Conservation (phyloP, 2,797 vertebrate genomes). For the Smutsia gigantea region DNA sequence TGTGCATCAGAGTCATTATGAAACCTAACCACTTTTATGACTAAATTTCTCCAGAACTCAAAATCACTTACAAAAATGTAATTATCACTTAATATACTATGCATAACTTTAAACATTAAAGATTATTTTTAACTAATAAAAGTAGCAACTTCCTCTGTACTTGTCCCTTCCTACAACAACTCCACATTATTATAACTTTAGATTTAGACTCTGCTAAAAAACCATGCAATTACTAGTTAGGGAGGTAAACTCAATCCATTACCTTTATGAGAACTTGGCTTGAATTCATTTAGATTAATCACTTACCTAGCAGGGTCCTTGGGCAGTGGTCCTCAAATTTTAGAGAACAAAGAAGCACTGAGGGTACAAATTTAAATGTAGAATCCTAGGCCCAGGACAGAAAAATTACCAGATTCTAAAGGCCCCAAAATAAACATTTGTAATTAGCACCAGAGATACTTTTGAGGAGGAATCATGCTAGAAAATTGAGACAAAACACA, state of each 20-base stretch:
- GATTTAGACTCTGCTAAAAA: background rate
- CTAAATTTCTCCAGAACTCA: conserved; percentile 25
- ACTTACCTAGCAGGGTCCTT: background rate
- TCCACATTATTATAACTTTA: background rate
- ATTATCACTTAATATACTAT: conserved; percentile 5
- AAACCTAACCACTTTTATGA: conserved; percentile 38
- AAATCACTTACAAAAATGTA: conserved; percentile 62
- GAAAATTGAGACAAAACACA: background rate
- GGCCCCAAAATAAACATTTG: background rate
- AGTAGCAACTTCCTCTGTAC: background rate
- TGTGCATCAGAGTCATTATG: conserved; percentile 2
- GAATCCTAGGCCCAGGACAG: background rate
- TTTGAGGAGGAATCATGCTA: background rate
- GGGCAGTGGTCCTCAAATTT: conserved; percentile 24
- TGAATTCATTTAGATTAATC: conserved; percentile 35
- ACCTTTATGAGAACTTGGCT: background rate
- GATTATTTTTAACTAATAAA: conserved; percentile 46
- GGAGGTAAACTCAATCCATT: conserved; percentile 16
- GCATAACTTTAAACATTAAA: conserved; percentile 15
- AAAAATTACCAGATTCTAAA: conserved; percentile 6
- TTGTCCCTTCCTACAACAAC: conserved; percentile 8
- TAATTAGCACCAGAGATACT: background rate
- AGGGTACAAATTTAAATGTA: conserved; percentile 1
- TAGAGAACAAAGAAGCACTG: background rate
- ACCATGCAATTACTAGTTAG: background rate